phyloP scores from a whole-genome alignment of 2,888 invertebrate genomes.

The Papilio elwesi region DNA sequence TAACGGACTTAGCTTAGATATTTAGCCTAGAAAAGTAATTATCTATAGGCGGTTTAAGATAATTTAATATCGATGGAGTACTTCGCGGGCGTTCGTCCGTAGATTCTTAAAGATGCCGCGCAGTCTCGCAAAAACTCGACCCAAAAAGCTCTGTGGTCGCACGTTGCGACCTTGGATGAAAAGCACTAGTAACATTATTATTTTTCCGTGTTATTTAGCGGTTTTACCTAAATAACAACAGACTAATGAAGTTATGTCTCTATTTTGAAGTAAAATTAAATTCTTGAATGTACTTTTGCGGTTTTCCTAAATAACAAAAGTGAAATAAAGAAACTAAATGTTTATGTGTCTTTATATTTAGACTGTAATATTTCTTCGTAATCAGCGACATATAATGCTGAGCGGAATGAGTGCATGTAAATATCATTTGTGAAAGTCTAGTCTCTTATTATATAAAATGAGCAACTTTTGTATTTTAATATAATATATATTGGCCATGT shows the following conservation, averaged over 20 bases:
- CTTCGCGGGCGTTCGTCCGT: background rate
- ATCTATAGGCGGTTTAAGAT: conserved; percentile 4
- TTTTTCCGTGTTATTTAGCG: conserved; percentile 12
- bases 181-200: background rate
- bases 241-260: background rate
- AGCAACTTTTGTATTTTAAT: no score
- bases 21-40: background rate
- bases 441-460: no score
- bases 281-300: conserved; percentile 6
- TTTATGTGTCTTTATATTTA: no score
- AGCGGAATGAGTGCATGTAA: no score
- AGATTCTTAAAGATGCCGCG: background rate
- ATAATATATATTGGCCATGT: no score
- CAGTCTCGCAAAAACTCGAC: conserved; percentile 8
- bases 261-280: background rate
- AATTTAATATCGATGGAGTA: conserved; percentile 6
- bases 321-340: background rate
- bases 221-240: conserved; percentile 12
- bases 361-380: no score
- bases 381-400: no score
- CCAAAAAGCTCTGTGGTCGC: conserved; percentile 20
- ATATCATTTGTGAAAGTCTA: no score
- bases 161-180: conserved; percentile 16
- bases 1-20: background rate
- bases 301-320: background rate